Base-by-base conservation (phyloP, 2,113 vertebrate species). In the Haemorhous mexicanus region DNA sequence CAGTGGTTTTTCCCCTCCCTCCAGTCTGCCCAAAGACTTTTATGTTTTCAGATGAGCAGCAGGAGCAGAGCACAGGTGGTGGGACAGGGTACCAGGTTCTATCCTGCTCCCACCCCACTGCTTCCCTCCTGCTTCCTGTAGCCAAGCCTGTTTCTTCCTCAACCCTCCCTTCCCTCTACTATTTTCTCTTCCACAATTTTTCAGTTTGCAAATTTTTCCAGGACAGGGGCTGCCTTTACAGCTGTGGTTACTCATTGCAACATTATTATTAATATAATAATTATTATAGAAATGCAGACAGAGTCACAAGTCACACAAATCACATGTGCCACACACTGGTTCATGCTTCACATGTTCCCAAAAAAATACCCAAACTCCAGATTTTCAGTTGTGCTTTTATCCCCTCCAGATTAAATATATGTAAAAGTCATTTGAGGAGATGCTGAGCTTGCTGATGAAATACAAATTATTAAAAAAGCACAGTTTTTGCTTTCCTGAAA, bases 291-390 rank as follows among this genome's bases (percentile, higher is more conserved):
- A 59, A 52, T 17, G 9, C 41, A 72, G 64, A 46, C 66, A 87
- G 24, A 73, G 4, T 20, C 35, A 32, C 17, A 41, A 61, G 16
- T 39, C 70, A 77, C 5, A 3, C 16, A 58, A 44, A 69, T 43
- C 0, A 2, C 1, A 0, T 2, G 11, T 37, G n/a, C 24, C n/a
- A 35, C 53, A 26, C n/a, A 2, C 27, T 20, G 26, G 41, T 64
- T 53, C 14, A 1, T 1, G 1, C 64, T 68, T 53, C 32, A 56
- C 8, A 0, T 2, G 2, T 43, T 49, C 69, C 32, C 9, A 55
- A 37, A 47, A 78, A 53, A 16, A 15, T 13, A 50, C 17, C n/a
- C 87, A 73, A 77, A 82, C 70, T 72, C 74, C 35, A 75, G 23
- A 76, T 90, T 96, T 94, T 87, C 64, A 61, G 27, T 62, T 35